Conservation (phyloP, 2,797 vertebrate genomes). For the Meda fulgida region DNA sequence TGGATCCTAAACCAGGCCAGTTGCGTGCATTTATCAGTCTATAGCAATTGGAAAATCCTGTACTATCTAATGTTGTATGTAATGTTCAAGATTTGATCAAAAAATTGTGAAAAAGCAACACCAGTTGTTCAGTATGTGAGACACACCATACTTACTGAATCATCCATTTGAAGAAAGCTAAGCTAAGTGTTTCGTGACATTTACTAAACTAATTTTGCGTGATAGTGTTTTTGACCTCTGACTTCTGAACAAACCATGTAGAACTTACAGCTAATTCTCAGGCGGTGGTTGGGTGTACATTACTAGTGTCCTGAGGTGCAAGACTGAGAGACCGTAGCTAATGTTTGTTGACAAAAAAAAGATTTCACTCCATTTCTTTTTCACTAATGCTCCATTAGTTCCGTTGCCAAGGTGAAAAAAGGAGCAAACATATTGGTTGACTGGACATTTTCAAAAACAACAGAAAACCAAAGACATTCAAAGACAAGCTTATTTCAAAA, state of each 20-base stretch:
- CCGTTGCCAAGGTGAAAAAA: constrained; percentile 20
- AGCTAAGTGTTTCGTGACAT: constrained; percentile 25
- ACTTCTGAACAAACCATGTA: constrained; percentile 25
- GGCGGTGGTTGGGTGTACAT: constrained; percentile 12
- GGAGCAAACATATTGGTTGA: constrained; percentile 25
- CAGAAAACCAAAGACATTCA: neutral
- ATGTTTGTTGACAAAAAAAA: constrained; percentile 45
- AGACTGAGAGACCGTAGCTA: constrained; percentile 18
- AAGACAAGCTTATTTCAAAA: constrained; percentile 37
- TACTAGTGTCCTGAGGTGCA: constrained; percentile 27
- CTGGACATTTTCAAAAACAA: constrained; percentile 44
- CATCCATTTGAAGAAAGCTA: constrained; percentile 8
- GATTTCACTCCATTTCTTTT: constrained; percentile 25
- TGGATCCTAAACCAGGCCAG: neutral
- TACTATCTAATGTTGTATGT: neutral
- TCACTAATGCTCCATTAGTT: constrained; percentile 43
- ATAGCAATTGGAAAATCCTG: neutral
- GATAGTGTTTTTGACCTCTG: constrained; percentile 24
- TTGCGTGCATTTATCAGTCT: neutral
- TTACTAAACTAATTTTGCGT: constrained; percentile 16
- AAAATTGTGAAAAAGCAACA: neutral
- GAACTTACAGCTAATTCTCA: constrained; percentile 31
- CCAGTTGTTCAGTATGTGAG: neutral
- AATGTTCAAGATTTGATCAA: neutral
- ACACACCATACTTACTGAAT: neutral